A percentile compares a stretch with the other conserved stretches of the same genome.
Conservation (phyloP, 2,888 invertebrate species). For the Dascillus cervinus region DNA sequence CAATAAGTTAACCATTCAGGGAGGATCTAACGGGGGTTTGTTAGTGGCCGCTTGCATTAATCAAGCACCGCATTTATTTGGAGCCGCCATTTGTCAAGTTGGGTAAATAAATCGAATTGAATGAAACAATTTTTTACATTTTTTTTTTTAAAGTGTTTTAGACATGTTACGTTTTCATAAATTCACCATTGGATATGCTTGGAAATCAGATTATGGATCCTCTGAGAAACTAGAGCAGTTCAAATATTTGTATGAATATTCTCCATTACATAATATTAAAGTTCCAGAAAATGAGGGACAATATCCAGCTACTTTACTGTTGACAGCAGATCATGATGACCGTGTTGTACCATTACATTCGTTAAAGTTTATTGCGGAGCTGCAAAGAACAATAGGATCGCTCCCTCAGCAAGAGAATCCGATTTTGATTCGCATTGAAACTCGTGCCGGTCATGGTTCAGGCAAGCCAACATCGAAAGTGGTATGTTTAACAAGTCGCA, state of each 20-base stretch:
- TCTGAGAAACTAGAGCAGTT: conserved; percentile 84
- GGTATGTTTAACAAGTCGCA: too few species aligned
- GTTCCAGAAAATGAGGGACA: conserved; percentile 56
- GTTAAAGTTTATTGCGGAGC: conserved; percentile 84
- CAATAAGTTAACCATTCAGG: conserved; percentile 76
- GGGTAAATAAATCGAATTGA: conserved; percentile 61
- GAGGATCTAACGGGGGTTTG: conserved; percentile 95
- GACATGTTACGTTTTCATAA: conserved; percentile 98
- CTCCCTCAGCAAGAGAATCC: conserved; percentile 69
- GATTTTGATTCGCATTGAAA: conserved; percentile 82
- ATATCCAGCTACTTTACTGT: conserved; percentile 85
- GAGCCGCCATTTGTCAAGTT: conserved; percentile 88
- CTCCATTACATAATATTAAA: conserved; percentile 87
- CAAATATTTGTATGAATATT: conserved; percentile 75
- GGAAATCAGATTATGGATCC: conserved; percentile 93
- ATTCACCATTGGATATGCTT: conserved; percentile 95
- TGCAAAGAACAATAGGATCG: conserved; percentile 68
- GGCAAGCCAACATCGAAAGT: conserved; percentile 95
- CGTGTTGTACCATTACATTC: conserved; percentile 97
- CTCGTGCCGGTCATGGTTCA: conserved; percentile 93
- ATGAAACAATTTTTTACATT: conserved; percentile 1
- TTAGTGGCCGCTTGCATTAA: conserved; percentile 92
- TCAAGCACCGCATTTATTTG: conserved; percentile 91
- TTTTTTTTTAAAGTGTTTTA: conserved; percentile 60
- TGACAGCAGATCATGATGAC: conserved; percentile 98